A percentile compares a stretch with the other conserved stretches of the same genome.
phyloP scores from a whole-genome alignment of 2,113 vertebrate species.

The Pogonocichla stellata region DNA sequence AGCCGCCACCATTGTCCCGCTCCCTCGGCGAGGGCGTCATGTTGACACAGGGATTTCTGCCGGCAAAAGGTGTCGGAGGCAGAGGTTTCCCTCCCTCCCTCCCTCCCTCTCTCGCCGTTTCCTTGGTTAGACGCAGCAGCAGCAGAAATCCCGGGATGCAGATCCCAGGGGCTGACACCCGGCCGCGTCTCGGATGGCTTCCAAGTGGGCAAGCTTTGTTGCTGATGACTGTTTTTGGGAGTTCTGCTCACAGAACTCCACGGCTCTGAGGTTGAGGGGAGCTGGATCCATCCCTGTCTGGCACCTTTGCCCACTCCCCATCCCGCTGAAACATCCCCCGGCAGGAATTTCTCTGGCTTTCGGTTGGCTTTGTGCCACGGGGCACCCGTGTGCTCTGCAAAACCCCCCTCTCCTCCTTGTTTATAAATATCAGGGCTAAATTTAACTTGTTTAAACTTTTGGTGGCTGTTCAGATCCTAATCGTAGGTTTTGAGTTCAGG shows the following conservation, averaged over 20 bases:
- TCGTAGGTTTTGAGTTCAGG: conserved; percentile 27
- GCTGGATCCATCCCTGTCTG: background rate
- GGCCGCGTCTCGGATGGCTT: rapidly evolving
- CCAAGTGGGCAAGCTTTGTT: background rate
- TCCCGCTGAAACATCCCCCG: rapidly evolving
- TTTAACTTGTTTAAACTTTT: conserved; percentile 55
- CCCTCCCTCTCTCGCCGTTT: background rate
- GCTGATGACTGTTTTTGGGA: background rate
- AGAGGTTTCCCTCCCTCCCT: conserved; percentile 17
- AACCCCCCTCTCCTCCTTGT: conserved; percentile 1
- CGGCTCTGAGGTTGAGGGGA: background rate
- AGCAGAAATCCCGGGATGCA: background rate
- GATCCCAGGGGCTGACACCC: background rate
- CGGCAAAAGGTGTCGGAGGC: conserved; percentile 49
- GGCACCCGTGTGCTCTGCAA: background rate
- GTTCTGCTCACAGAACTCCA: background rate
- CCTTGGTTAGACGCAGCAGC: background rate
- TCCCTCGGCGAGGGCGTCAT: conserved; percentile 36
- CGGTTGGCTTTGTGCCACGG: background rate
- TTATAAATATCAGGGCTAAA: conserved; percentile 54
- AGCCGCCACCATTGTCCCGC: conserved; percentile 43
- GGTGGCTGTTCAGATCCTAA: conserved; percentile 50
- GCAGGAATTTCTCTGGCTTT: background rate
- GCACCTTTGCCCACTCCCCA: background rate
- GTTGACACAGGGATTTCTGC: conserved; percentile 67